Base-by-base conservation (phyloP, 2,797 vertebrate genomes). In the Cirrhinus molitorella region DNA sequence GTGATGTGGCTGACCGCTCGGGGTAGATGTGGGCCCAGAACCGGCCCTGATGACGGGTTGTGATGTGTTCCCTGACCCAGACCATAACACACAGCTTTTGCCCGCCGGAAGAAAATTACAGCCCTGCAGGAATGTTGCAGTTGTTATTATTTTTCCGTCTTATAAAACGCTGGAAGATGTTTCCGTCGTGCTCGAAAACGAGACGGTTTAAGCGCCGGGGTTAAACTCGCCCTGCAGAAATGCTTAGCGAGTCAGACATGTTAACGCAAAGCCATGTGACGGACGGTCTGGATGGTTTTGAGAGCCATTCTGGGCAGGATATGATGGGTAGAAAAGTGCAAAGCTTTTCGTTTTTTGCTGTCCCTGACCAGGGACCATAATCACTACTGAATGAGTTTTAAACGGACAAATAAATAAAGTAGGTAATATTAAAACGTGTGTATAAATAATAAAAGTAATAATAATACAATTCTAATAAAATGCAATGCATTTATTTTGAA, bases 31-130 rank as follows among this genome's bases (percentile, higher is more conserved):
- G 89, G 92, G 90, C 79, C 83, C 66, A 67, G 47, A 40, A 65
- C 74, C 43, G 88, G 77, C 90, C 70, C 91, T 94, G 94, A 95
- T 95, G 94, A 95, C 88, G 92, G 94, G 94, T 92, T 94, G 90
- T 90, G 92, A 92, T 95, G 93, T 94, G 93, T 94, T 94, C 93
- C 93, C 92, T 95, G 94, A 95, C 94, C 95, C 94, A 93, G 92
- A 95, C 95, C 95, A 95, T 94, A 95, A 95, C 94, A 94, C 94
- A 94, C 91, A 93, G 94, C 90, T 93, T 94, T 94, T 92, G 92
- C 93, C 93, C 89, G 91, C 93, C 93, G 94, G 94, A 95, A 94
- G 92, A 94, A 95, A 95, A 95, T 95, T 95, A 95, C 91, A 95
- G 94, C 94, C 93, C 92, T 95, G 92, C 91, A 93, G 94, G 94